These are phyloP conservation scores for Clarias fuscus DNA, from an alignment of 2,797 vertebrate genomes.

Conservation along the genomic window DNA sequence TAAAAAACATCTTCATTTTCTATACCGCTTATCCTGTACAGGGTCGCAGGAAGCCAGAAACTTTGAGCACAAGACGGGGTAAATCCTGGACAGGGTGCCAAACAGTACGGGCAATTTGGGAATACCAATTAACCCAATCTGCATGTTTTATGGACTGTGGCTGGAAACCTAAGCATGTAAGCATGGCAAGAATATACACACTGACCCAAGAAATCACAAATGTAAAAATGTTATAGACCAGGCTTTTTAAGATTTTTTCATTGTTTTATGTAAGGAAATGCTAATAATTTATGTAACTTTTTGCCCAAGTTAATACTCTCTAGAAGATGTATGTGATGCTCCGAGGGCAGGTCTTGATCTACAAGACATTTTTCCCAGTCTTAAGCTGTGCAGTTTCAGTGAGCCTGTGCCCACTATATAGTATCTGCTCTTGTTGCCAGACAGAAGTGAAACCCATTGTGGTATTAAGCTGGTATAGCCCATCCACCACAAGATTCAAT, in stretches of 20 bases:
- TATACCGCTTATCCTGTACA: too few species aligned
- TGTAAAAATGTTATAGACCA: not conserved
- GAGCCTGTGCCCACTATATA: not conserved
- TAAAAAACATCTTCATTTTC: too few species aligned
- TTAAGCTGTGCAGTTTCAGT: not conserved
- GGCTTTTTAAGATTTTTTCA: not conserved
- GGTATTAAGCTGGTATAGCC: not conserved
- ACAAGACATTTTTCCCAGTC: not conserved
- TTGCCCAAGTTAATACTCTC: not conserved
- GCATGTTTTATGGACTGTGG: too few species aligned
- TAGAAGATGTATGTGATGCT: not conserved
- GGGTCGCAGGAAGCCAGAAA: too few species aligned
- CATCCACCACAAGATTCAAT: not conserved
- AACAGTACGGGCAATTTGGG: too few species aligned
- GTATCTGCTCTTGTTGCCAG: not conserved
- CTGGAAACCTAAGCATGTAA: too few species aligned
- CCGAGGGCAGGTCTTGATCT: not conserved
- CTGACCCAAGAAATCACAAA: not conserved
- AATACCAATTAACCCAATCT: too few species aligned
- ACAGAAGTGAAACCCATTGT: slow-evolving; percentile 22
- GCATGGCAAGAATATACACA: too few species aligned
- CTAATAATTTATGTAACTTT: too few species aligned
- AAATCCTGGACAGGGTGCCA: too few species aligned
- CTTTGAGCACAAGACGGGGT: too few species aligned
- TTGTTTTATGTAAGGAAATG: too few species aligned